A percentile compares a stretch with the other conserved stretches of the same genome.
phyloP scores from a whole-genome alignment of 2,888 invertebrate species.

The Pachymerium ferrugineum region DNA sequence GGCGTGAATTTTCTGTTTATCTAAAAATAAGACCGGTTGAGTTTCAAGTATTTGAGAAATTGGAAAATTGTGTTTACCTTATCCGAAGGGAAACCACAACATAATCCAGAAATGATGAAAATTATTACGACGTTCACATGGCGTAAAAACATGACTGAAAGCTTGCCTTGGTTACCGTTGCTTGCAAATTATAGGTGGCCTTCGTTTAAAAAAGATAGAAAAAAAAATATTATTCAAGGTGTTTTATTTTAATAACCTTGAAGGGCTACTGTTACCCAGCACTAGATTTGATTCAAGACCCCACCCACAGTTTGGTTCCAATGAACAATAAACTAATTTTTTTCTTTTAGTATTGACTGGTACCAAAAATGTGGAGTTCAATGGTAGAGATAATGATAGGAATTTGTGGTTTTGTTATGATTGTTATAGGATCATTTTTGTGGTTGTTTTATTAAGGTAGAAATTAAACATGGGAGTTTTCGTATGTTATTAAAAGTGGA shows the following conservation, averaged over 20 bases:
- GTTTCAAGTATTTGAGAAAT: no score
- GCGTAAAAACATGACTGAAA: conserved; percentile 22
- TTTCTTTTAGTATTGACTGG: no score
- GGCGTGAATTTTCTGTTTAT: background rate
- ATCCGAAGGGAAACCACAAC: conserved; percentile 23
- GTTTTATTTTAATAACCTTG: background rate
- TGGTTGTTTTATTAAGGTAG: no score
- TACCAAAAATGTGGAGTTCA: no score
- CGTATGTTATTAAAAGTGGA: no score
- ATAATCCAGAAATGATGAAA: conserved; percentile 9
- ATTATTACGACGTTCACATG: conserved; percentile 23
- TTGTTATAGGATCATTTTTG: no score
- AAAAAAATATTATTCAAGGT: conserved; percentile 11
- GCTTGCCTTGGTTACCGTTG: conserved; percentile 20
- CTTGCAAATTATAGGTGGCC: conserved; percentile 23
- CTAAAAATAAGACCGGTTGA: no score
- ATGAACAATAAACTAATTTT: no score
- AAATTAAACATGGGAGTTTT: no score
- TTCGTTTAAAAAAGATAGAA: background rate
- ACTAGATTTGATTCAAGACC: background rate
- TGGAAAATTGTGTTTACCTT: no score
- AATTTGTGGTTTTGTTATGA: no score
- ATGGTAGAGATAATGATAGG: no score
- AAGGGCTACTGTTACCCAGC: conserved; percentile 15
- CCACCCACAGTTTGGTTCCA: background rate